phyloP scores from a whole-genome alignment of 2,888 invertebrate genomes.

The Cerastis leucographa region DNA sequence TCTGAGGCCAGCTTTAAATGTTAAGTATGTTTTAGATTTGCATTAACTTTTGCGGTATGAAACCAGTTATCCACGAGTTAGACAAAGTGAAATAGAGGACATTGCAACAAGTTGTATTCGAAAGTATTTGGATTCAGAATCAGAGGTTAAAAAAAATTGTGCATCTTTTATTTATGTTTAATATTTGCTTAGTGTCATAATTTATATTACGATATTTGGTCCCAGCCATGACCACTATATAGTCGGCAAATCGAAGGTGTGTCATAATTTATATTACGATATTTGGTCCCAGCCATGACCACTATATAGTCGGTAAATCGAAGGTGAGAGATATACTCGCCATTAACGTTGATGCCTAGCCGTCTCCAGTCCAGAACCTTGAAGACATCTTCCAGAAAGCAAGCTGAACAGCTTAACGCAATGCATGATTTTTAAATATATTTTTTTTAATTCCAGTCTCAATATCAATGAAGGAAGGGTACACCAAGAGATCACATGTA shows the following conservation, averaged over 20 bases:
- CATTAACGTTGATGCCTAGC: no score
- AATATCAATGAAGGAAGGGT: conserved; percentile 68
- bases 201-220: no score
- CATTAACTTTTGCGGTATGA: no score
- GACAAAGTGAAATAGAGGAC: background rate
- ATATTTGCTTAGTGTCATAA: background rate
- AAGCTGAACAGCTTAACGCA: background rate
- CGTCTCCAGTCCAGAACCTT: no score
- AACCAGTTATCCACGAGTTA: background rate
- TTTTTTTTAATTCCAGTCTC: conserved; percentile 64
- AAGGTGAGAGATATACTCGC: no score
- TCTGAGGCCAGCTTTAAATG: background rate
- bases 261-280: no score
- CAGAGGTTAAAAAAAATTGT: background rate
- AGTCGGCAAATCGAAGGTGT: no score
- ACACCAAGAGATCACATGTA: conserved; percentile 71
- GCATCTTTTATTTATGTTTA: background rate
- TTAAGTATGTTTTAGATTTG: background rate
- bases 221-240: no score
- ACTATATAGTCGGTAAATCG: no score
- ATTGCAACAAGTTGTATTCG: background rate
- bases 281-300: no score
- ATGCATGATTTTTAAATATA: no score
- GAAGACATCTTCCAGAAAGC: no score
- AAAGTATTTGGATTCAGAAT: background rate